Evolutionary conservation across 2,113 vertebrate genomes (phyloP).

Genomic region (Saguinus imperator): DNA sequence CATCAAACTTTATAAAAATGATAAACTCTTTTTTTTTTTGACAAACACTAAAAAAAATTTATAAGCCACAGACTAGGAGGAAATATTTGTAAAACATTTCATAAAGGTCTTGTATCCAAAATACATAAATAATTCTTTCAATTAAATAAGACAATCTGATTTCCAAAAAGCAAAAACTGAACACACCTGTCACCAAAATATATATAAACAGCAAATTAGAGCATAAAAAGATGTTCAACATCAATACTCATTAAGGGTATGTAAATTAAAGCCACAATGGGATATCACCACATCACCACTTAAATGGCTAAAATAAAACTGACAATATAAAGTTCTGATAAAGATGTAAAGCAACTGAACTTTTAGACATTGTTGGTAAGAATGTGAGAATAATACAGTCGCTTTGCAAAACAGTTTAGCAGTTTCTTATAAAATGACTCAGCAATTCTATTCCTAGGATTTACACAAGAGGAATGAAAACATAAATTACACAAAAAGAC

Average conservation of each 20-base stretch:
- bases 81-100: background rate
- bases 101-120: background rate
- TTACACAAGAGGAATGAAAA: conserved; percentile 33
- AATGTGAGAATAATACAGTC: background rate
- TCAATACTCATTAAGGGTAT: background rate
- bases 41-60: background rate
- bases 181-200: background rate
- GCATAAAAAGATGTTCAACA: background rate
- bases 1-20: background rate
- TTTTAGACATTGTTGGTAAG: background rate
- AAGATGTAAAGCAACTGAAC: background rate
- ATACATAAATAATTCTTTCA: background rate
- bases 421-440: conserved; percentile 13
- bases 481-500: conserved; percentile 6
- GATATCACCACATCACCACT: background rate
- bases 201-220: background rate
- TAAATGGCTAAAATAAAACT: background rate
- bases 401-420: background rate
- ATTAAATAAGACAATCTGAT: background rate
- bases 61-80: background rate
- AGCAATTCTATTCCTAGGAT: background rate
- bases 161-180: conserved; percentile 5
- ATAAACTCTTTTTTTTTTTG: background rate
- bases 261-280: background rate
- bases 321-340: background rate